Evolutionary conservation across 2,888 invertebrate genomes (phyloP).

Genomic region (Thymelicus acteon): DNA sequence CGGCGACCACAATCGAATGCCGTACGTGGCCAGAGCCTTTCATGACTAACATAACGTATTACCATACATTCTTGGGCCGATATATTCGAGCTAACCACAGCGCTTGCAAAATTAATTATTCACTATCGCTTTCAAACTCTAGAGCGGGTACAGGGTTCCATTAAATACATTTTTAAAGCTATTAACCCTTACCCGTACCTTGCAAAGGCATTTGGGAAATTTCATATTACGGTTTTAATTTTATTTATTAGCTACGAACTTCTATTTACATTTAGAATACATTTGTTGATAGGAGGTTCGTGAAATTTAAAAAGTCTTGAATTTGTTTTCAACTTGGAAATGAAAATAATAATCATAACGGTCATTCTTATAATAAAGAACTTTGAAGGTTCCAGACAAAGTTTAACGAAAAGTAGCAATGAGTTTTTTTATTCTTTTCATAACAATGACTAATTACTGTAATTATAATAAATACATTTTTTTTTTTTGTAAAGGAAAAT

Average conservation of each 20-base stretch:
- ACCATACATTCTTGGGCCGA: conserved; percentile 41
- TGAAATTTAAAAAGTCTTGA: too few relatives aligned
- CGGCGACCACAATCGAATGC: conserved; percentile 44
- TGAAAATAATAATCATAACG: too few relatives aligned
- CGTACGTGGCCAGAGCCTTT: conserved; percentile 44
- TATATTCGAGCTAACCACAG: conserved; percentile 10
- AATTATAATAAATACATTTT: too few relatives aligned
- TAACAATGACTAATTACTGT: too few relatives aligned
- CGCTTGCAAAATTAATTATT: conserved; percentile 29
- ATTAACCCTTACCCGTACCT: conserved; percentile 4
- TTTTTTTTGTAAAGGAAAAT: too few relatives aligned
- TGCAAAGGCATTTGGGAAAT: neutral
- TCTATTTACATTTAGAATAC: too few relatives aligned
- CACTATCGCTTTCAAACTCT: conserved; percentile 25
- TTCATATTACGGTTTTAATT: neutral
- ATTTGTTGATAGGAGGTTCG: too few relatives aligned
- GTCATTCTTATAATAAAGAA: too few relatives aligned
- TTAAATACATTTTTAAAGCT: conserved; percentile 12
- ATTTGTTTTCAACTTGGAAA: too few relatives aligned
- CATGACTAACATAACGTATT: conserved; percentile 52
- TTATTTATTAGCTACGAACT: neutral
- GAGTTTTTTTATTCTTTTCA: too few relatives aligned
- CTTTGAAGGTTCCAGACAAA: too few relatives aligned
- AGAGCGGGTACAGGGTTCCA: conserved; percentile 3
- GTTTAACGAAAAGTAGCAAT: too few relatives aligned